A percentile compares a stretch with the other conserved stretches of the same genome.
phyloP scores from a whole-genome alignment of 2,113 vertebrate genomes.

The Leptocoma aspasia region DNA sequence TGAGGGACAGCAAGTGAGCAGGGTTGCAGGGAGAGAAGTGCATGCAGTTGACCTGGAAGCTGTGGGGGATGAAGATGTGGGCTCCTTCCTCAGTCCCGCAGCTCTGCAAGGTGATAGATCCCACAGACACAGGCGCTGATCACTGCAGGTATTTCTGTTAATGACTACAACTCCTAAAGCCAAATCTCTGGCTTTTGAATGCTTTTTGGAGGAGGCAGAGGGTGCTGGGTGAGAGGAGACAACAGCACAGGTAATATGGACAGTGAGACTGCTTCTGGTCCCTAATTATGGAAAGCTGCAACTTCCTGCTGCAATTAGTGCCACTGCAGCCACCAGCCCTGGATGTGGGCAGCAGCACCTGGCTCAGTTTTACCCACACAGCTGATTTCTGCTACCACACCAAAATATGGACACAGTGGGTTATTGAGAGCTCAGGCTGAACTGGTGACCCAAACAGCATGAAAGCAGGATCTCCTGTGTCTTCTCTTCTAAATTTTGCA shows the following conservation, averaged over 20 bases:
- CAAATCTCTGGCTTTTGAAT: background rate
- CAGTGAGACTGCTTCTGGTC: background rate
- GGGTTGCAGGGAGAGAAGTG: conserved; percentile 78
- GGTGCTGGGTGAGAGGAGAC: no score
- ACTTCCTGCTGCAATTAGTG: background rate
- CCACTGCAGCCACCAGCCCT: background rate
- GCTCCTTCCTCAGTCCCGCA: conserved; percentile 50
- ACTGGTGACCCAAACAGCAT: background rate
- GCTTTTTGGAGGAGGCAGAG: background rate
- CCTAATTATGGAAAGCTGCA: background rate
- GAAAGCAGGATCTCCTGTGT: background rate
- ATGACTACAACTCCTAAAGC: background rate
- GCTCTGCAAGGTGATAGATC: conserved; percentile 55
- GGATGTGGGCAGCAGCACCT: background rate
- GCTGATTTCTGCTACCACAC: background rate
- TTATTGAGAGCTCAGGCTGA: background rate
- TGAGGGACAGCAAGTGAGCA: conserved; percentile 82
- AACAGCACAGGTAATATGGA: no score
- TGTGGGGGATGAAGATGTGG: conserved; percentile 77
- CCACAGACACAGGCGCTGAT: fast-evolving
- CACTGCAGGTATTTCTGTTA: fast-evolving
- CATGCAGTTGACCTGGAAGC: conserved; percentile 70
- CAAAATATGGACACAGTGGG: fast-evolving
- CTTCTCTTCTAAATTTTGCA: background rate
- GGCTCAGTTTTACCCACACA: background rate